Conservation (phyloP, 2,888 invertebrate species). For the Melipona bicolor region DNA sequence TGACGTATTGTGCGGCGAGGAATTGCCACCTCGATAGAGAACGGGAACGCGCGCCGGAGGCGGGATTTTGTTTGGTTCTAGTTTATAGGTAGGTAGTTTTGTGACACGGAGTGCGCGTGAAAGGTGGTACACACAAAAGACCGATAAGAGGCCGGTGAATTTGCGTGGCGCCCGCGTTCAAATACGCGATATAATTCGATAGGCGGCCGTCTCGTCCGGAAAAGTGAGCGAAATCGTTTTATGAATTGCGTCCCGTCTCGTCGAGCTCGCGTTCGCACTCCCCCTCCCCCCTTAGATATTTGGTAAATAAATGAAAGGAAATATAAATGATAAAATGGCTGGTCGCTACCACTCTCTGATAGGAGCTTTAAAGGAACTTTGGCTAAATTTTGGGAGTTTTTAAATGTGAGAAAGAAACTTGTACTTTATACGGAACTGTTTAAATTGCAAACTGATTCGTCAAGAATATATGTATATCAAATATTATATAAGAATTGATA, state of each 20-base stretch:
- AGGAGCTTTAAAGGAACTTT: no score
- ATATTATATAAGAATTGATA: no score
- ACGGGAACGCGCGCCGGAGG: background rate
- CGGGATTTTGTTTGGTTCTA: conserved; percentile 2
- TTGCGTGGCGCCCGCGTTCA: background rate
- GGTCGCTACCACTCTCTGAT: no score
- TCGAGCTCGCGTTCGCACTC: no score
- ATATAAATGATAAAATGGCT: no score
- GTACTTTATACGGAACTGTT: no score
- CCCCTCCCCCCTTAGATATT: no score
- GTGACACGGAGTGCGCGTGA: background rate
- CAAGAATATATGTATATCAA: no score
- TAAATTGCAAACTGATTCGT: no score
- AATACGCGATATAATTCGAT: background rate
- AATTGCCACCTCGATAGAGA: conserved; percentile 12
- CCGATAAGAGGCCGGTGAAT: background rate
- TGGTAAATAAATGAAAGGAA: no score
- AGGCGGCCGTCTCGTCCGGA: background rate
- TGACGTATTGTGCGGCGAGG: conserved; percentile 15
- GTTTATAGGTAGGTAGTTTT: conserved; percentile 14
- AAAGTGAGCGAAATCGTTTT: background rate
- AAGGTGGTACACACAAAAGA: background rate
- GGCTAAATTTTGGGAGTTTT: no score
- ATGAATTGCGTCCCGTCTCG: background rate
- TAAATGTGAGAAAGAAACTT: no score